A percentile compares a stretch with the other conserved stretches of the same genome.
Evolutionary conservation across 2,797 vertebrate species (phyloP).

Genomic region (Mastacembelus armatus): DNA sequence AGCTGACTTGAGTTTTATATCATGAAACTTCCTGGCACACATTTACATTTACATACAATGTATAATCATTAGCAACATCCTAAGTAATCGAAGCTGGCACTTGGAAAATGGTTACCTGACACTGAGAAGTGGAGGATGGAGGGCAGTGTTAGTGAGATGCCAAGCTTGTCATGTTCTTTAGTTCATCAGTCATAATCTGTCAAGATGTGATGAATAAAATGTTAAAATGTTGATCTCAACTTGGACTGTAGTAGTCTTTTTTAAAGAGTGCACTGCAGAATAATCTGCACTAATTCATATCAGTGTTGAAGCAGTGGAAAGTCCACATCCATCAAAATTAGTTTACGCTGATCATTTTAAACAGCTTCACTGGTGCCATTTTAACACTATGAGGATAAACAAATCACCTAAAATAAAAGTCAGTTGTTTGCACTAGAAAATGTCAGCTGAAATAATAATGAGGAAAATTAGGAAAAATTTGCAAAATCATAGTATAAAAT

Average conservation of each 20-base stretch:
- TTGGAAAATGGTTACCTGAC: conserved; percentile 77
- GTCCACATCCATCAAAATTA: conserved; percentile 10
- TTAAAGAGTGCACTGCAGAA: conserved; percentile 1
- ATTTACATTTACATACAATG: conserved; percentile 69
- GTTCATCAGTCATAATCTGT: conserved; percentile 67
- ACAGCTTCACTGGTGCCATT: not conserved
- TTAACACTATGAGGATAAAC: conserved; percentile 8
- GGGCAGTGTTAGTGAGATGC: conserved; percentile 62
- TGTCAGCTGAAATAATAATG: conserved; percentile 13
- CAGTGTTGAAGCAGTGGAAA: not conserved
- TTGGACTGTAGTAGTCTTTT: conserved; percentile 12
- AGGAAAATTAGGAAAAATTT: not conserved
- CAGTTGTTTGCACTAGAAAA: not conserved
- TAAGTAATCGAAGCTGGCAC: conserved; percentile 78
- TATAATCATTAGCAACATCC: conserved; percentile 76
- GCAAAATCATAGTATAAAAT: not conserved
- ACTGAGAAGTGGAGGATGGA: conserved; percentile 63
- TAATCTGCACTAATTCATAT: not conserved
- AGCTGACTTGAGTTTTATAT: conserved; percentile 40
- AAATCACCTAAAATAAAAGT: conserved; percentile 23
- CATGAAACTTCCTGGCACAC: conserved; percentile 44
- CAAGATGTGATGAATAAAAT: conserved; percentile 27
- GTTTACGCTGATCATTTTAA: conserved; percentile 14
- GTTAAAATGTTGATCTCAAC: conserved; percentile 34
- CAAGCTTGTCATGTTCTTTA: conserved; percentile 36